phyloP scores from a whole-genome alignment of 2,113 vertebrate genomes.

The Canis aureus region DNA sequence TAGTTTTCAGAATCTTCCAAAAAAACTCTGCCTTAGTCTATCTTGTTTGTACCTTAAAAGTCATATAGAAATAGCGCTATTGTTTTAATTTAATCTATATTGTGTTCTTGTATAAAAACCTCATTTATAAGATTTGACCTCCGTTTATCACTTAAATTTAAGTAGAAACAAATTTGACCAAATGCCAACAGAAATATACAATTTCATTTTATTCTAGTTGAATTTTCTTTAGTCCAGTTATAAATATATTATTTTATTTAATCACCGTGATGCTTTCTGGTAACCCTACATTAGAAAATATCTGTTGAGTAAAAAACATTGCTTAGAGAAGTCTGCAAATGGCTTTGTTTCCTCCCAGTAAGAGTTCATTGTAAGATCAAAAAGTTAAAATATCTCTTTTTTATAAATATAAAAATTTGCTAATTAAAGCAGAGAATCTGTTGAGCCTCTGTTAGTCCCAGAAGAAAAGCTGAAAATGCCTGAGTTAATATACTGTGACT shows the following conservation, averaged over 20 bases:
- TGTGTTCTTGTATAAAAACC: conserved; percentile 79
- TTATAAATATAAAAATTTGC: conserved; percentile 68
- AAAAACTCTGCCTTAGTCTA: neutral
- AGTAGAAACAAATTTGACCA: conserved; percentile 83
- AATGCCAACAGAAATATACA: conserved; percentile 79
- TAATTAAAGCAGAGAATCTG: conserved; percentile 67
- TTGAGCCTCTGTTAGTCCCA: conserved; percentile 66
- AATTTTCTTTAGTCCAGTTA: conserved; percentile 70
- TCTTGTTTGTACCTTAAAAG: conserved; percentile 82
- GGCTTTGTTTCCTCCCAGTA: neutral
- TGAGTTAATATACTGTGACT: conserved; percentile 69
- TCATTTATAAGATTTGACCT: conserved; percentile 82
- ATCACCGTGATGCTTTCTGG: conserved; percentile 55
- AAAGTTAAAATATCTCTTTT: conserved; percentile 62
- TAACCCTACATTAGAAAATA: conserved; percentile 69
- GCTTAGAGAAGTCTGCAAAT: conserved; percentile 49
- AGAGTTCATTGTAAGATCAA: conserved; percentile 59
- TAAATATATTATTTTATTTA: conserved; percentile 76
- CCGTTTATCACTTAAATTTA: conserved; percentile 75
- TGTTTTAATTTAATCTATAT: conserved; percentile 79
- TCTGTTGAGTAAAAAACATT: conserved; percentile 9
- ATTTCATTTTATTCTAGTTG: conserved; percentile 59
- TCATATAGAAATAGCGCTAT: conserved; percentile 79
- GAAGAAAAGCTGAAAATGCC: conserved; percentile 45
- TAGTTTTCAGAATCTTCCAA: neutral